These are phyloP conservation scores for Platichthys stellatus DNA, from an alignment of 2,113 vertebrate genomes.

Conservation along the genomic window DNA sequence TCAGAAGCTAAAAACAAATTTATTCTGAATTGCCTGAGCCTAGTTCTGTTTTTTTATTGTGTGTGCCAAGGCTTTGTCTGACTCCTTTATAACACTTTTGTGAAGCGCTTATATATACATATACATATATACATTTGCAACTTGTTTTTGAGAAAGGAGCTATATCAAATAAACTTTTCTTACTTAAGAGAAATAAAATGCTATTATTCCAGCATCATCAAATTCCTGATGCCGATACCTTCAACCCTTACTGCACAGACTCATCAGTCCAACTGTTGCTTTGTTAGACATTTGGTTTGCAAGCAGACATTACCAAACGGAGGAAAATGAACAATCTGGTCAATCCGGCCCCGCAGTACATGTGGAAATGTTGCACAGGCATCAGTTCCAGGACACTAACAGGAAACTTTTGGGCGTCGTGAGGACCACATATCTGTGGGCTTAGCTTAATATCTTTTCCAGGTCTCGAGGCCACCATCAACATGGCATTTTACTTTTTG, in stretches of 20 bases:
- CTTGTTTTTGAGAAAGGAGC: not conserved
- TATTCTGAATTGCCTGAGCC: too few relatives aligned
- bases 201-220: conserved; percentile 14
- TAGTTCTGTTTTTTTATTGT: too few relatives aligned
- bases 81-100: not conserved
- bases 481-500: conserved; percentile 53
- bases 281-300: conserved; percentile 57
- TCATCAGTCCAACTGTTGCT: conserved; percentile 53
- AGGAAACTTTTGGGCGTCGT: conserved; percentile 57
- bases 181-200: conserved; percentile 11
- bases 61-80: too few relatives aligned
- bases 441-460: conserved; percentile 69
- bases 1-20: too few relatives aligned
- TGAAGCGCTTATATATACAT: not conserved
- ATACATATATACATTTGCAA: not conserved
- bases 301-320: conserved; percentile 70
- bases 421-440: conserved; percentile 67
- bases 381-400: conserved; percentile 51
- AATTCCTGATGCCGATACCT: conserved; percentile 13
- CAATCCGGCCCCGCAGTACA: conserved; percentile 50
- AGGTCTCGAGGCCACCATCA: conserved; percentile 67
- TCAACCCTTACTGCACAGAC: conserved; percentile 10
- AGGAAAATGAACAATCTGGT: conserved; percentile 61
- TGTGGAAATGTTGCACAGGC: conserved; percentile 66
- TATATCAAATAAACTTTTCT: not conserved